These are phyloP conservation scores for Marisa cornuarietis DNA, from an alignment of 1,140 invertebrate genomes.

Conservation along the genomic window DNA sequence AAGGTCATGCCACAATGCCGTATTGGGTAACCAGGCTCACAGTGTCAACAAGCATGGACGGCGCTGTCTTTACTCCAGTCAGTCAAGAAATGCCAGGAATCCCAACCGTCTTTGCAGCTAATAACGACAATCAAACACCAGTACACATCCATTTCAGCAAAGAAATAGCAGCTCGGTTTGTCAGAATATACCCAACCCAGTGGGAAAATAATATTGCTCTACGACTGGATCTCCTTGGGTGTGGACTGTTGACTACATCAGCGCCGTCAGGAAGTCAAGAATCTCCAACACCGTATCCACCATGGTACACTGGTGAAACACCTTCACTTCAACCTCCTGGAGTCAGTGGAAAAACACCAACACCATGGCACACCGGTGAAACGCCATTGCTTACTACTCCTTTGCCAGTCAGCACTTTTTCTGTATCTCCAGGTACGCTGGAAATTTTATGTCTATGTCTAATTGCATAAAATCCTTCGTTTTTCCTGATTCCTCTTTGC, in stretches of 20 bases:
- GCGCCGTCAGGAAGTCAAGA: not conserved
- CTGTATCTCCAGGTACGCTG: not conserved
- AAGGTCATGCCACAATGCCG: conserved; percentile 52
- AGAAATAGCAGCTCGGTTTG: conserved; percentile 41
- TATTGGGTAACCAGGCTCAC: conserved; percentile 60
- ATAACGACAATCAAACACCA: conserved; percentile 40
- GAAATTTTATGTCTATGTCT: not conserved
- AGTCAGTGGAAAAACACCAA: conserved; percentile 9
- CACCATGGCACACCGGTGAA: not conserved
- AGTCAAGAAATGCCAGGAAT: conserved; percentile 17
- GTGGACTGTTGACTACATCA: not conserved
- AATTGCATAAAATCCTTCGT: too few species aligned
- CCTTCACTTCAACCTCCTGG: conserved; percentile 5
- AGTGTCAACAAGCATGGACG: conserved; percentile 57
- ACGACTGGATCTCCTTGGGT: conserved; percentile 37
- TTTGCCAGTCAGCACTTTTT: too few species aligned
- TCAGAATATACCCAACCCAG: conserved; percentile 46
- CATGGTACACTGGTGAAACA: conserved; percentile 2
- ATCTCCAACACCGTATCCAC: conserved; percentile 18
- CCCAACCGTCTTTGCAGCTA: conserved; percentile 42
- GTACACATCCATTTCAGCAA: conserved; percentile 35
- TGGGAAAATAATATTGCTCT: conserved; percentile 47
- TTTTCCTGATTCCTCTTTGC: not conserved
- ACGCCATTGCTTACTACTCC: too few species aligned
- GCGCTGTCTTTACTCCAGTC: conserved; percentile 39